Base-by-base conservation (phyloP, 2,113 vertebrate species). In the Sylvicapra grimmia region DNA sequence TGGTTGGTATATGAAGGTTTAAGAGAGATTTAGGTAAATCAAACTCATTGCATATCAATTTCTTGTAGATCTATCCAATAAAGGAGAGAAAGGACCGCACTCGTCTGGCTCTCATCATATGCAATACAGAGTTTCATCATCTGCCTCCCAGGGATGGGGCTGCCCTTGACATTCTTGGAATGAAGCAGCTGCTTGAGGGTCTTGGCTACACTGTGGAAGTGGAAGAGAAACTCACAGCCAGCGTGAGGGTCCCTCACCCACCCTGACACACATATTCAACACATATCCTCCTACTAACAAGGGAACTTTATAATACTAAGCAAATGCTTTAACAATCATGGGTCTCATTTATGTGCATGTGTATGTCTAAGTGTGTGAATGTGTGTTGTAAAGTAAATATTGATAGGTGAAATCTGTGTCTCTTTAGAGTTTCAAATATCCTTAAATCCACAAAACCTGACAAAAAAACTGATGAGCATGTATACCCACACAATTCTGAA, bases 51-150 rank as follows among this genome's bases (percentile, higher is more conserved):
- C 1, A 18, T 51, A 33, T 61, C 18, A 4, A 6, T 77, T 85
- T 86, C 33, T 25, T 92, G n/a, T 54, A 98, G 97, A 97, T 97
- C 53, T 98, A 98, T 18, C 95, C 94, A 72, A 93, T 97, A 54
- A 97, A 90, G 33, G 79, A 97, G 6, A 95, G 2, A 59, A 36
- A 13, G 1, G 44, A 2, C 8, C 95, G 82, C 18, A 93, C 80
- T 47, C 93, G 95, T 9, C 95, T 96, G 44, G 95, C 97, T 77
- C 97, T 98, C 82, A 96, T 97, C 75, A 96, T 98, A 75, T 98
- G 97, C 68, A 98, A 97, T 44, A 96, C 2, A 40, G 7, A 61
- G 2, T 97, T 96, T 68, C 25, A 96, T 8, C 31, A 88, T 27
- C 75, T 95, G 4, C 0, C 31, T 18, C 1, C 0, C 6, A 94